Evolutionary conservation across 2,113 vertebrate species (phyloP).

Genomic region (Passerina amoena): DNA sequence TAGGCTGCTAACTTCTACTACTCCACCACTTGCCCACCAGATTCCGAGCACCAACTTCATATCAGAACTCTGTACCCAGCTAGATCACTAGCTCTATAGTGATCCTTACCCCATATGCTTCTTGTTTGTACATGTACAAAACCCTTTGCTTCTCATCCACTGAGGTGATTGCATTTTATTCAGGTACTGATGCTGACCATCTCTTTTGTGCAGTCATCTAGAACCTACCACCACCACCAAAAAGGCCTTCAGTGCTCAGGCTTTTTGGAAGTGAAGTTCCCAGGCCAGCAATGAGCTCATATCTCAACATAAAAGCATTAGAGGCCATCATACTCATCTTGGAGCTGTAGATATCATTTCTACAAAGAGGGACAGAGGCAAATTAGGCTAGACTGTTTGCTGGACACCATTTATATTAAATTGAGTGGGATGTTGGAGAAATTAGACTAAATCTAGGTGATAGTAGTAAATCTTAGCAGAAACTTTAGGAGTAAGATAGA

Average conservation of each 20-base stretch:
- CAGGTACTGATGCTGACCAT: not conserved
- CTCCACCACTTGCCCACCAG: not conserved
- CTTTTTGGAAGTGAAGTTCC: not conserved
- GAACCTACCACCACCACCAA: not conserved
- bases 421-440: not conserved
- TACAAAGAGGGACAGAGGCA: not conserved
- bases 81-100: not conserved
- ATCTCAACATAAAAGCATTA: not conserved
- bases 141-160: not conserved
- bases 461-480: not conserved
- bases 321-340: not conserved
- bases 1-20: not conserved
- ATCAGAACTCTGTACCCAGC: not conserved
- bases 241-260: not conserved
- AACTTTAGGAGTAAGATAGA: not conserved
- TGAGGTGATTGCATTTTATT: not conserved
- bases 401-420: not conserved
- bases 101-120: not conserved
- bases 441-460: not conserved
- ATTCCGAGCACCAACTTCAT: not conserved
- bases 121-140: not conserved
- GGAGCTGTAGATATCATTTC: not conserved
- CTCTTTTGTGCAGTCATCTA: not conserved
- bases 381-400: not conserved
- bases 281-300: not conserved